Conservation (phyloP, 1,140 invertebrate species). For the Atta cephalotes region DNA sequence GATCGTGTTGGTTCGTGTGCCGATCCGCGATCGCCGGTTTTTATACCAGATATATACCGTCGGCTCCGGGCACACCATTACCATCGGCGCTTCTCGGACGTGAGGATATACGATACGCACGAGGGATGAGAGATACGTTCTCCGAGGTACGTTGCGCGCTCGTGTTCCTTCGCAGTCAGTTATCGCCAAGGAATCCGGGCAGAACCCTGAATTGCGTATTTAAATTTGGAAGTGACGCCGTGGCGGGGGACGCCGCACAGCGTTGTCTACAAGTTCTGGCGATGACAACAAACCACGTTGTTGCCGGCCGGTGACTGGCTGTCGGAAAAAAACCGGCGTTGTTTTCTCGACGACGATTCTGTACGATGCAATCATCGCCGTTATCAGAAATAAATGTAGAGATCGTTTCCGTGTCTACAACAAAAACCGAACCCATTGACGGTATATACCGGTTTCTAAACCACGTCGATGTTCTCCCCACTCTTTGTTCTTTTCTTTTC, state of each 20-base stretch:
- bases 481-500: background rate
- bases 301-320: background rate
- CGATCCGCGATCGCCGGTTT: background rate
- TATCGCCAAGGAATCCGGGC: background rate
- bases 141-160: constrained; percentile 70
- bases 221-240: constrained; percentile 75
- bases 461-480: background rate
- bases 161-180: background rate
- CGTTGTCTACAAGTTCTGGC: background rate
- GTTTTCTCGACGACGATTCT: background rate
- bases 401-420: background rate
- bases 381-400: constrained; percentile 30
- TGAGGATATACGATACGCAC: background rate
- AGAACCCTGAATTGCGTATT: constrained; percentile 58
- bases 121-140: constrained; percentile 53
- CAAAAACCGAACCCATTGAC: background rate
- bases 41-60: background rate
- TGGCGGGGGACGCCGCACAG: constrained; percentile 48
- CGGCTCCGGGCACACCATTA: background rate
- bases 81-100: constrained; percentile 6
- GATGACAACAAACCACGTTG: background rate
- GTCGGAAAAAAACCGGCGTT: background rate
- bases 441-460: background rate
- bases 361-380: background rate
- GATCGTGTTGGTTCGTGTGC: background rate